Evolutionary conservation across 2,113 vertebrate species (phyloP).

Genomic region (Pluvialis apricaria): DNA sequence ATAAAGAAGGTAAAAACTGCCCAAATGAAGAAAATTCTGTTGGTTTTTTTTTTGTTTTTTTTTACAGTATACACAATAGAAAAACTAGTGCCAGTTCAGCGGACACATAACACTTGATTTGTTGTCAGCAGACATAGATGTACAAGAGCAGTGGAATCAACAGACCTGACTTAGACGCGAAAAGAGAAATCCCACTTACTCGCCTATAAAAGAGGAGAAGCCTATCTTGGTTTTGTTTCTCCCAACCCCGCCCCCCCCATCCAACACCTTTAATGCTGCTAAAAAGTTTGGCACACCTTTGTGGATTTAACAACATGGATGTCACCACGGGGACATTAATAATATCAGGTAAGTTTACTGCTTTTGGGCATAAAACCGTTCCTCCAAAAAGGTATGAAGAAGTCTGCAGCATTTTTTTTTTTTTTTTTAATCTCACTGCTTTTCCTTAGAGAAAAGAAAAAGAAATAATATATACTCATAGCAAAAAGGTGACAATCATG

Average conservation of each 20-base stretch:
- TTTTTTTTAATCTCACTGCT: background rate
- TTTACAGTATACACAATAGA: background rate
- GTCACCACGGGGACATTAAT: background rate
- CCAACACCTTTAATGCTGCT: background rate
- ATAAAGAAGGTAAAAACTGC: background rate
- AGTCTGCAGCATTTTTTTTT: rapidly evolving
- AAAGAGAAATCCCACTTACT: background rate
- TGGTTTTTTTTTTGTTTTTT: background rate
- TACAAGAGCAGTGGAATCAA: background rate
- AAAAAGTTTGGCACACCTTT: background rate
- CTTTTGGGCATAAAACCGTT: background rate
- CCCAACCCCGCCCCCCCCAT: background rate
- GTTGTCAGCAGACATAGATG: background rate
- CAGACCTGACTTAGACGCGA: background rate
- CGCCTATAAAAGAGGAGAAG: background rate
- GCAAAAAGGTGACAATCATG: background rate
- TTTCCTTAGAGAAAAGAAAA: background rate
- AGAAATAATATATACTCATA: background rate
- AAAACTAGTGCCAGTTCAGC: background rate
- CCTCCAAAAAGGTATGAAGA: background rate
- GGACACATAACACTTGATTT: background rate
- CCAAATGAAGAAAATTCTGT: background rate
- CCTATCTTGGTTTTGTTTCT: background rate
- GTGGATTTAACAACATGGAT: background rate
- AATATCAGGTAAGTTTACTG: background rate